Evolutionary conservation across 2,797 vertebrate genomes (phyloP), one percentile per base, ranked within the genome.

Genomic region (Sebastes matsubarae): DNA sequence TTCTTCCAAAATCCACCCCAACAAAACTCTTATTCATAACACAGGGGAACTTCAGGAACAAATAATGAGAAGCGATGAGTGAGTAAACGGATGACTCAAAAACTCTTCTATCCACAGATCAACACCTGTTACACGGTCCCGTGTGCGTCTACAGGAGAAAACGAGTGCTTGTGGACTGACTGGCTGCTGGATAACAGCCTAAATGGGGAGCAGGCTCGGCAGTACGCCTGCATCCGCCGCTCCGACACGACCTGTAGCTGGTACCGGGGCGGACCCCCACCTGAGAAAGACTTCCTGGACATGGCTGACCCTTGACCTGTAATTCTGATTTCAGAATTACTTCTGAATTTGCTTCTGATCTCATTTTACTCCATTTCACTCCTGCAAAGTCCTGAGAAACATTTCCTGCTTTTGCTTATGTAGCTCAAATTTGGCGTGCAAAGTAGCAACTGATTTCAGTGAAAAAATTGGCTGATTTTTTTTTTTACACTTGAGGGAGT

Each of bases 101-200:
- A 52, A 5, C 32, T 77, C 16, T 67, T 82, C 71, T 82, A 74
- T 81, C 58, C 80, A 72, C 94, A 99, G 98, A 98, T 99, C 85
- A 96, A 96, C 81, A 96, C 95, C 38, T 99, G 98, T 90, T 97
- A 96, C 91, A 94, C 82, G 18, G 94, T 96, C 69, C 95, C 95
- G 1, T 99, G 98, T 80, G 92, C 94, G 1, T 95, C 95, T 60
- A 95, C 92, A 0, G 90, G 95, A 22, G 96, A 96, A 50, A 96
- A 96, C 1, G 97, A 98, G 93, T 99, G 98, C 88, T 94, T 97
- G 88, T 98, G 97, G 97, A 97, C 96, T 18, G 97, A 98, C 91
- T 97, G 97, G 97, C 93, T 97, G 86, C 87, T 96, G 83, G 97
- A 97, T 87, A 92, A 95, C 85, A 96, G 94, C 82, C 94, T 97